Evolutionary conservation across 1,140 invertebrate species (phyloP).

Genomic region (Conus betulinus): DNA sequence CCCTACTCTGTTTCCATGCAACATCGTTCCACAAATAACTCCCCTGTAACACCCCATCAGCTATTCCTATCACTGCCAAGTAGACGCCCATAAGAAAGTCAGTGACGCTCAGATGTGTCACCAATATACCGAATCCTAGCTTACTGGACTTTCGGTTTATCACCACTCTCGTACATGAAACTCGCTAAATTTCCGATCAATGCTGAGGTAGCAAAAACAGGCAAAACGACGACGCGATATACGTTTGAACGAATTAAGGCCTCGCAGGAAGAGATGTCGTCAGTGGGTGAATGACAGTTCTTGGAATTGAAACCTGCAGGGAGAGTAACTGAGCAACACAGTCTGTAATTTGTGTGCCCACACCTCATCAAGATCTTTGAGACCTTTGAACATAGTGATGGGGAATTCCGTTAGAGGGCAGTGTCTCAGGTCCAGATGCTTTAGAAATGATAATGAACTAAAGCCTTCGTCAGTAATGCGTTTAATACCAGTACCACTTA

Average conservation of each 20-base stretch:
- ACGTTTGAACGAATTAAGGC: background rate
- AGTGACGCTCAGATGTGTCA: background rate
- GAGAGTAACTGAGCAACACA: background rate
- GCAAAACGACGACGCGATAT: slow-evolving; percentile 41
- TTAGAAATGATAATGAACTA: background rate
- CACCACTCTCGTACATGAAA: slow-evolving; percentile 30
- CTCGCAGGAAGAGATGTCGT: background rate
- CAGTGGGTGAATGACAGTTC: background rate
- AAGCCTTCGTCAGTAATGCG: background rate
- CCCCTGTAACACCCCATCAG: background rate
- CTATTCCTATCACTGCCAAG: background rate
- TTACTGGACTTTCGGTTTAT: background rate
- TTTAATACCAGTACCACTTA: background rate
- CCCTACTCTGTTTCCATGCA: background rate
- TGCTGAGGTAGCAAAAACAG: slow-evolving; percentile 45
- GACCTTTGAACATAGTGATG: background rate
- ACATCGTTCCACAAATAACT: background rate
- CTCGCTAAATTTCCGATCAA: slow-evolving; percentile 50
- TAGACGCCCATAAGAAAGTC: background rate
- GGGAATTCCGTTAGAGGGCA: background rate
- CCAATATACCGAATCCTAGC: background rate
- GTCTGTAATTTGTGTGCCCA: slow-evolving; percentile 6
- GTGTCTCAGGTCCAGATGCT: background rate
- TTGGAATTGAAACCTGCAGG: background rate
- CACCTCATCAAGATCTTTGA: background rate